Base-by-base conservation (phyloP, 2,797 vertebrate genomes). In the Epinephelus coioides region DNA sequence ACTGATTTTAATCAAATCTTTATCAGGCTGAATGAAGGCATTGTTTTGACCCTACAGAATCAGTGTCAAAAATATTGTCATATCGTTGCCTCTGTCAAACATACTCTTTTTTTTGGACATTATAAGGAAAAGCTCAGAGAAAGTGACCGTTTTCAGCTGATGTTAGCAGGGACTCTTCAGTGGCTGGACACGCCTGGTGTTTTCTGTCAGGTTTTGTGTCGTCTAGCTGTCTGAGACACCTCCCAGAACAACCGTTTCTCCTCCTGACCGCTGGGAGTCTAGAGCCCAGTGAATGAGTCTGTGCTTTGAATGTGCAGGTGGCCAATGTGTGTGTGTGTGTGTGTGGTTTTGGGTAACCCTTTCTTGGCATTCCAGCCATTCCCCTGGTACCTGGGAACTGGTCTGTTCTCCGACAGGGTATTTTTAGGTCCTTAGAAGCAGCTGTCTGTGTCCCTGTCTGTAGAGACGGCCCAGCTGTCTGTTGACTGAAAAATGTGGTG, bases 341-440 rank as follows among this genome's bases (percentile, higher is more conserved):
- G 50, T 73, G 73, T 65, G 70, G 15, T 72, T 82, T 38, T 65
- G 44, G 9, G 23, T 63, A 60, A 74, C 76, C 73, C 82, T 89
- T 75, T 44, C 53, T 77, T 86, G 72, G 80, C 87, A 90, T 94
- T 92, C 90, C 86, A 81, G 78, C 59, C 82, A 88, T 91, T 89
- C 90, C 90, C 88, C 89, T 86, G 88, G 83, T 92, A 94, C 94
- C 93, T 95, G 93, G 87, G 90, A 93, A 80, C 57, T 63, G 73
- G 76, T 84, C 82, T 86, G 76, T 86, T 86, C 85, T 89, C 57
- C 51, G 8, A 18, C 44, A 0, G 56, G 65, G 55, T 94, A 94
- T 93, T 93, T 92, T 90, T 92, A 92, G 90, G n/a, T 55, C 68
- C 67, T 63, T 51, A 76, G 82, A 81, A 83, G 80, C 90, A 91